Evolutionary conservation across 2,888 invertebrate species (phyloP), one percentile per base, ranked within the genome.

Genomic region (Cybosia mesomella): DNA sequence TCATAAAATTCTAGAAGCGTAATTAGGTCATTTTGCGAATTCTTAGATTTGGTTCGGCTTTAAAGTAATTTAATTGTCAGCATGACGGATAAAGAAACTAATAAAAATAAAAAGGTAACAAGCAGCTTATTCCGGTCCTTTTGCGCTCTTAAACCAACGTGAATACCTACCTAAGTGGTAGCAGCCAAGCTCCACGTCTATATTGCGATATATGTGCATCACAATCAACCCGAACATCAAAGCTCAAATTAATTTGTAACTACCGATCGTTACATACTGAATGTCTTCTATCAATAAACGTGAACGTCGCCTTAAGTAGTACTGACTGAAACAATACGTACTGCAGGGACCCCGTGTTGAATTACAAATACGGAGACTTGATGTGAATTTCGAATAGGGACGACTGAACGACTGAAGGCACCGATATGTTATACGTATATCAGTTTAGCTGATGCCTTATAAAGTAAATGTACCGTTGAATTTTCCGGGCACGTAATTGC

Each of bases 361-460:
- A 95, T 95, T 93, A 94, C 93, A 95, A 93, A 92, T 92, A 92
- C 90, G 90, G 70, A 70, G 86, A 90, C 92, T 91, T 89, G 93
- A 91, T 90, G 88, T 91, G 94, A 94, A 94, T 93, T 66, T 91
- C 91, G 89, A 93, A 94, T 92, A 84, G 90, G 89, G 85, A 84
- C 81, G 70, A 49, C 58, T 43, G 61, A 69, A 58, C 67, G 61
- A 58, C 61, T 70, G 63, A 71, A 65, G 71, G 67, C 59, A 63
- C 67, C 58, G 62, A 73, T 77, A 71, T 75, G 66, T 71, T 69
- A 66, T 68, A 74, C 61, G 60, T 70, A 64, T 58, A 69, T 71
- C 67, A 71, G 68, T 70, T 71, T 69, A 70, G 69, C 68, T 68
- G 73, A 67, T 74, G 64, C 72, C 69, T 59, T 71, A 77, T 75